Evolutionary conservation across 2,888 invertebrate genomes (phyloP), one percentile per base, ranked within the genome.

Genomic region (Epistrophella euchroma): DNA sequence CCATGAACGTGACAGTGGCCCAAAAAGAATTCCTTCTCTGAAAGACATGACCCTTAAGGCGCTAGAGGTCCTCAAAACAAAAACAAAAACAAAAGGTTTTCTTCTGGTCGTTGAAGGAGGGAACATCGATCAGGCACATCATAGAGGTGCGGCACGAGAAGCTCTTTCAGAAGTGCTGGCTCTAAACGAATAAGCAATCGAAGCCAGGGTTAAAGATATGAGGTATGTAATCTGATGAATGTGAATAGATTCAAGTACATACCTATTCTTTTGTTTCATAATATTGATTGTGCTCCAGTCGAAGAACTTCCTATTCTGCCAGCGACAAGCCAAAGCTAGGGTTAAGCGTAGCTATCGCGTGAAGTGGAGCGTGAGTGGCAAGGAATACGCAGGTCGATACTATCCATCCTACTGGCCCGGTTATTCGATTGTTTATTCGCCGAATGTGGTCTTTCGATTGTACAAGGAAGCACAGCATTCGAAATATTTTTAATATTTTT

Each of bases 121-220:
- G 0, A 94, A 96, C 89, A 97, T 98, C 84, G 97, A 98, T 92
- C 95, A 95, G 91, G 97, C 96, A 0, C 97, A 98, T 91, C 98
- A 98, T 91, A 94, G 96, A 1, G 97, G 97, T 17, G 94, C 94
- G 82, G 97, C 96, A 0, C 94, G 94, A 85, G 95, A 94, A 68
- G 97, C 98, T 0, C 93, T 98, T 11, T 94, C 95, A 74, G 98
- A 98, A 91, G 95, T 97, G 0, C 93, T 96, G 0, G 95, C 96
- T 0, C 94, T 98, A 88, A 97, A 97, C 72, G 94, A 95, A n/a
- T n/a, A n/a, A 1, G 97, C 98, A 0, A 95, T 98, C 0, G 93
- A 94, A 62, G 93, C 93, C 4, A 96, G 97, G 0, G 88, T 95
- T 25, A 90, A 93, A 13, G 93, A 96, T 91, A 94, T 95, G 1